Percentiles rank a stretch among this genome's conserved stretches.
Conservation (phyloP, 1,140 invertebrate genomes). For the Caenorhabditis inopinata region DNA sequence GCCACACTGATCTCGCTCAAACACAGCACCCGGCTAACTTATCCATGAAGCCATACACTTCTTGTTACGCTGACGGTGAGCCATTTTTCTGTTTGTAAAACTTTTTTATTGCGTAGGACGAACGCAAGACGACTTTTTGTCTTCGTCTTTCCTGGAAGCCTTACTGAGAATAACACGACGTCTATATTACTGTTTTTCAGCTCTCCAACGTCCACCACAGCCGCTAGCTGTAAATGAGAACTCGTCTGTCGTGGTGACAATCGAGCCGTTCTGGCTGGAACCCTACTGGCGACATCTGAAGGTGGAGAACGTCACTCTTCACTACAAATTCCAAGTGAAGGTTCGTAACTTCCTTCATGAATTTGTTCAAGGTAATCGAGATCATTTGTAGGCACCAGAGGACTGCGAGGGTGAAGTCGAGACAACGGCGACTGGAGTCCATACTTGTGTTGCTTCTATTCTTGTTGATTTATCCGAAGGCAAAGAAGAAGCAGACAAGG, state of each 20-base stretch:
- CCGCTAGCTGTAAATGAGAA: constrained; percentile 45
- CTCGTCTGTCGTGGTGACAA: constrained; percentile 37
- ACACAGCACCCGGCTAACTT: constrained; percentile 38
- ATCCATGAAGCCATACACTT: constrained; percentile 28
- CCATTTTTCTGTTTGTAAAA: neutral
- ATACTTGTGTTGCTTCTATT: constrained; percentile 14
- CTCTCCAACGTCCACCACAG: constrained; percentile 50
- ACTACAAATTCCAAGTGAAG: constrained; percentile 47
- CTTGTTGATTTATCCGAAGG: constrained; percentile 15
- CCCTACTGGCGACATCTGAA: constrained; percentile 48
- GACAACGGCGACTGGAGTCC: neutral
- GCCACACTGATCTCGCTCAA: constrained; percentile 39
- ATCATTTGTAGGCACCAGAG: constrained; percentile 41
- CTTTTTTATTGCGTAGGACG: neutral
- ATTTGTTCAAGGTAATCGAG: neutral
- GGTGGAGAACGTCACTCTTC: constrained; percentile 46
- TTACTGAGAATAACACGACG: no score
- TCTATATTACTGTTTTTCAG: constrained; percentile 20
- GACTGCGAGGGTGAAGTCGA: constrained; percentile 46
- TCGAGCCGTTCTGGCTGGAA: constrained; percentile 49
- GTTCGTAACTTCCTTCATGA: neutral
- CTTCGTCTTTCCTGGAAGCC: no score
- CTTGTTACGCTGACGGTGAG: constrained; percentile 49
- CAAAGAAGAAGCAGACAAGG: constrained; percentile 29
- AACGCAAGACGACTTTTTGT: no score